Base-by-base conservation (phyloP, 92 coral and sea anemone genomes). In the Epizoanthus fatuus region DNA sequence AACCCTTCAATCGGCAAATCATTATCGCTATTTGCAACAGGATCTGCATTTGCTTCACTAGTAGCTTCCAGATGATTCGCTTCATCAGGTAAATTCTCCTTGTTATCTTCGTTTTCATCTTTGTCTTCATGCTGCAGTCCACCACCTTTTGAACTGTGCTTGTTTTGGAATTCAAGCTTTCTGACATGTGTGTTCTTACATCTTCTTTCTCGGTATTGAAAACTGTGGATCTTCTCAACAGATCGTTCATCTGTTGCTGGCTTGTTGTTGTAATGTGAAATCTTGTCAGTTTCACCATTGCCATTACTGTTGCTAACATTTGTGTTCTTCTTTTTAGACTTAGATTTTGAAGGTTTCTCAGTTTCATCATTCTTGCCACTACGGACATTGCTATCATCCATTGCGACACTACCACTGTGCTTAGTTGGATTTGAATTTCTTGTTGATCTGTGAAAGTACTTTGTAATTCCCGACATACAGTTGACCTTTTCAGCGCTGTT, bases 381-480 rank as follows among this genome's bases (percentile, higher is more conserved):
- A 47, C 12, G 68, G 62, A 15, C 60, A 17, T 25, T 22, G 44
- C 14, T 53, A 73, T 60, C 57, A 5, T 16, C 8, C 38, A 13
- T 63, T 39, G 37, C 32, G 17, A 47, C 53, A 40, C 57, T 11
- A 6, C 53, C 16, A 40, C 35, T 32, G 19, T 52, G 60, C 4
- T 22, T 49, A 53, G 88, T 4, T 57, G 47, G 10, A 14, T 83
- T 74, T 3, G 71, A 55, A 16, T 69, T 58, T 47, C 74, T 65
- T 47, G 72, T 92, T 11, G 94, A 86, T 84, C 79, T 75, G 67
- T 88, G 93, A 55, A 90, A 95, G 73, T 86, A 95, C 86, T 79
- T 93, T 25, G 95, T 87, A 54, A 95, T 95, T 11, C 85, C 92
- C 63, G 94, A 88, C n/a, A 91, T 88, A 70, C 97, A 91, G 57